Percentiles rank a stretch among this genome's conserved stretches.
These are phyloP conservation scores for Entomobrya proxima DNA, from an alignment of 2,888 invertebrate genomes.

Conservation along the genomic window DNA sequence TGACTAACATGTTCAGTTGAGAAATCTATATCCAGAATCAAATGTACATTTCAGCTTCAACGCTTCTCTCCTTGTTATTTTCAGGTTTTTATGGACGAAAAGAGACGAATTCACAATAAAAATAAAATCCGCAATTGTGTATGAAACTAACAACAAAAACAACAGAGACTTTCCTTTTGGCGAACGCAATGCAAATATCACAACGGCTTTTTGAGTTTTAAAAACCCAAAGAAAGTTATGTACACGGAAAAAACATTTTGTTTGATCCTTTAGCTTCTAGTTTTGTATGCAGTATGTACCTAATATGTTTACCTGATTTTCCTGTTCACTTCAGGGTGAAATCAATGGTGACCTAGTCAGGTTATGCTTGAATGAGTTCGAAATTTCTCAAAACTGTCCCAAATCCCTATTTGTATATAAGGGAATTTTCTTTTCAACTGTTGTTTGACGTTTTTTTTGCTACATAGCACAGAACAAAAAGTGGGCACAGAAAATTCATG, in stretches of 20 bases:
- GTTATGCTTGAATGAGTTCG: conserved; percentile 39
- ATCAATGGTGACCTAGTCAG: conserved; percentile 37
- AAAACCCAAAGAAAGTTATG: background rate
- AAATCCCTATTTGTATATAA: background rate
- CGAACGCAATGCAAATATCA: background rate
- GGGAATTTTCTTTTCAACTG: background rate
- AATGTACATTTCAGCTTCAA: background rate
- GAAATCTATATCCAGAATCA: conserved; percentile 6
- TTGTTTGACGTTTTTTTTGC: conserved; percentile 4
- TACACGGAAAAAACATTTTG: background rate
- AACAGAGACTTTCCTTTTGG: background rate
- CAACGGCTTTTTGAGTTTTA: background rate
- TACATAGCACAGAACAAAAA: background rate
- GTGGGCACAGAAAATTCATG: background rate
- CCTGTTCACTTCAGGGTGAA: conserved; percentile 3
- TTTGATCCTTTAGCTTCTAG: background rate
- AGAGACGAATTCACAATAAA: background rate
- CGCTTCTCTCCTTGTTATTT: background rate
- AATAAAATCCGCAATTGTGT: background rate
- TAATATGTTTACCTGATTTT: conserved; percentile 24
- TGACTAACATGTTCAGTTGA: background rate
- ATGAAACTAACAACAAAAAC: background rate
- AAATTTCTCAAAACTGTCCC: conserved; percentile 22
- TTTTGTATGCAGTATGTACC: background rate
- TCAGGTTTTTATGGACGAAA: background rate